Conservation (phyloP, 2,797 vertebrate species). For the Anguilla marmorata region DNA sequence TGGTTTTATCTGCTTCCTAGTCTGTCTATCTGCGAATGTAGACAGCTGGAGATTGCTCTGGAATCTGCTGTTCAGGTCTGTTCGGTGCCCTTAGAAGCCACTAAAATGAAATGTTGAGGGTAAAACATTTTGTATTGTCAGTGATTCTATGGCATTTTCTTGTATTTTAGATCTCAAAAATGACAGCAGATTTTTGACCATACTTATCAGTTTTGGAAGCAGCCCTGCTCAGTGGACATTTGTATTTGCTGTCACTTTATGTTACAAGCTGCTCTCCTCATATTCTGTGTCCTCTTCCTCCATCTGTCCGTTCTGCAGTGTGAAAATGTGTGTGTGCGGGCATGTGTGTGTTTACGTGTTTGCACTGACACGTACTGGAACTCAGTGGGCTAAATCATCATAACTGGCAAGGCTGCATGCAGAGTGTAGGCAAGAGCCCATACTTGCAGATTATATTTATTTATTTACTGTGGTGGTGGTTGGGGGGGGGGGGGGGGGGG, state of each 20-base stretch:
- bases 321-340: conserved; percentile 27
- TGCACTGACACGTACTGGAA: conserved; percentile 25
- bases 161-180: background rate
- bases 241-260: background rate
- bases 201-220: background rate
- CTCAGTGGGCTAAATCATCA: background rate
- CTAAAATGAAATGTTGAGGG: background rate
- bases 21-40: background rate
- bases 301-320: conserved; percentile 52
- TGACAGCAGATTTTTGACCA: background rate
- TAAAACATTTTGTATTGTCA: background rate
- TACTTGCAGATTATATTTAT: conserved; percentile 7
- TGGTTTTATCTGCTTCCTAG: conserved; percentile 6
- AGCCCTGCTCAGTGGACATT: background rate
- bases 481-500: background rate
- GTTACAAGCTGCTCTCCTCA: background rate
- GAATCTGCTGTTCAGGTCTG: background rate
- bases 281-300: conserved; percentile 56
- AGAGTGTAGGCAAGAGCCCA: background rate
- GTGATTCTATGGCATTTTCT: conserved; percentile 6
- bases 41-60: background rate
- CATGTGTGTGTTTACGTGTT: conserved; percentile 38
- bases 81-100: background rate
- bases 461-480: background rate
- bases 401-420: background rate